Evolutionary conservation across 2,888 invertebrate genomes (phyloP), one percentile per base, ranked within the genome.

Genomic region (Cataglyphis rosenhaueri): DNA sequence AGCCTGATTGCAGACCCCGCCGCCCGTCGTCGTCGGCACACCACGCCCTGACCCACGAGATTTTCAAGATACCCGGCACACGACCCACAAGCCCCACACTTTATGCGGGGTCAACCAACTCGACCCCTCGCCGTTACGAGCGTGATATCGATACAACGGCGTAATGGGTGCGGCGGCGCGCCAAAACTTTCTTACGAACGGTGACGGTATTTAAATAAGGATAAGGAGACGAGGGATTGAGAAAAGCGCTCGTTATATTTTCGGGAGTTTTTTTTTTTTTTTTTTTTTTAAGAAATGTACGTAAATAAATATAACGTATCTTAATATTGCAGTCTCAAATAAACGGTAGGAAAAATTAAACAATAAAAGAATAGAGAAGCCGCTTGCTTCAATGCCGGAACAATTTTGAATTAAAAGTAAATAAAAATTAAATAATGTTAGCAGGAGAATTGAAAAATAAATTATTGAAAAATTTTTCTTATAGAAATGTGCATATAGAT

Each of bases 21-120:
- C 65, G 57, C 32, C 76, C 57, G 55, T 65, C 65, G 78, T 55
- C 59, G 85, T 52, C 52, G 52, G 52, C 52, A 61, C 78, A 89
- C 89, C 89, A 89, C 89, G 89, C 89, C 89, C 89, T 90, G 88
- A 90, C 86, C 89, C 87, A 85, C 86, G 84, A 87, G 90, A 89
- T 89, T 90, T 89, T 89, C 89, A 90, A 90, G 89, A 89, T 89
- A 89, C 73, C 87, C 89, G 81, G 79, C 85, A 88, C 84, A 85
- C 88, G 82, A 83, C 66, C 79, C 78, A 70, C 73, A 70, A 79
- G 84, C 81, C 61, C 48, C n/a, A 62, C 71, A 79, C 78, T 70
- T 76, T 81, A 71, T 79, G 74, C 78, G 88, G 76, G 88, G 89
- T 88, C 89, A 89, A 88, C 84, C 84, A 88, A 89, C 90, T 81